Evolutionary conservation across 2,888 invertebrate species (phyloP), one percentile per base, ranked within the genome.

Genomic region (Netelia melanura): DNA sequence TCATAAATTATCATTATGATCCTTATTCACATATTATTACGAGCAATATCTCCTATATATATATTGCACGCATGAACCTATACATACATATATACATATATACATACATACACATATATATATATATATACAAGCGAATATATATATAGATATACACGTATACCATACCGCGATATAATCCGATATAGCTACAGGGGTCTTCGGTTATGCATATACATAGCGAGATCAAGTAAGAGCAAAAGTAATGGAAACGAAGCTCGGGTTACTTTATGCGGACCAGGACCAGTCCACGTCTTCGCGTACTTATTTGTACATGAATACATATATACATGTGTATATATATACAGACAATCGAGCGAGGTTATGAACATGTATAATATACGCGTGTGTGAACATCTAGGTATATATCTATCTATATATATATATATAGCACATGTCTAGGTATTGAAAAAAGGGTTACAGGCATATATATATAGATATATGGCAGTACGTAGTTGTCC

Each of bases 1-100:
- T 58, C 21, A 77, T 81, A 81, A 81, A 84, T 81, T 72, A 68
- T 81, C 52, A 77, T 84, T 84, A 81, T 54, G 72, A 72, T 61
- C 44, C 67, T 30, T 44, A 54, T 61, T 17, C 54, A 62, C 76
- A 54, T 77, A 72, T 81, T 81, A 77, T 84, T 54, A 75, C 23
- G 44, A 76, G 58, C 21, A 21, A 21, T 44, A 48, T 14, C 48
- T 21, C 11, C 14, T 38, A 44, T 10, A 61, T 11, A 23, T 14
- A n/a, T 43, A 64, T 14, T 25, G 25, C 1, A 74, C 52, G 56
- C 21, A 43, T 38, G 48, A 44, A 48, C 48, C 68, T 23, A 23
- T 44, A 52, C 67, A 58, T 11, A 67, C 44, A 3, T 3, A 67
- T 3, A 3, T 56, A 65, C 43, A 64, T 48, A 30, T 30, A 58